Evolutionary conservation across 2,113 vertebrate genomes (phyloP).

Genomic region (Coreoperca whiteheadi): DNA sequence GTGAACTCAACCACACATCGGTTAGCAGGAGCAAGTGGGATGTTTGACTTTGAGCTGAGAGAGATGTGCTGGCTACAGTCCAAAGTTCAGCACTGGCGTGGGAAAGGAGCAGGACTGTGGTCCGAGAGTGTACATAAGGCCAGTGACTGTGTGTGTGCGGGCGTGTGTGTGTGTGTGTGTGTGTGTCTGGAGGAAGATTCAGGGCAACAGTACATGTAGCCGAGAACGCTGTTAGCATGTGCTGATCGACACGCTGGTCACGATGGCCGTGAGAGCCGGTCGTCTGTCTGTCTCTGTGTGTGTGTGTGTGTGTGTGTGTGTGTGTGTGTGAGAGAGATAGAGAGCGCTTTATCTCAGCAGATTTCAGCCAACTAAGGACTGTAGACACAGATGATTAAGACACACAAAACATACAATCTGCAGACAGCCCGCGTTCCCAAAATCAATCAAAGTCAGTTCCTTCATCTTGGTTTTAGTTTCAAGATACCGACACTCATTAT

Average conservation of each 20-base stretch:
- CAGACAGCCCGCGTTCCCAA: no score
- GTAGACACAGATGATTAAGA: constrained; percentile 19
- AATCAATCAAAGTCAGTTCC: no score
- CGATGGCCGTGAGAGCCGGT: constrained; percentile 64
- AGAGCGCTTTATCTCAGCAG: constrained; percentile 62
- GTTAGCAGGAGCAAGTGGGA: constrained; percentile 26
- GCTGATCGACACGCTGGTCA: constrained; percentile 71
- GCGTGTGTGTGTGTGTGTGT: constrained; percentile 28
- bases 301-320: constrained; percentile 23
- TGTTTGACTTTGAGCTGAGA: constrained; percentile 57
- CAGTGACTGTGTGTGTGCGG: constrained; percentile 52
- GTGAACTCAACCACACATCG: background rate
- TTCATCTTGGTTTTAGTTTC: background rate
- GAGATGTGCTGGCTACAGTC: constrained; percentile 60
- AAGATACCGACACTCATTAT: background rate
- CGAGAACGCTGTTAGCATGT: constrained; percentile 50
- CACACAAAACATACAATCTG: background rate
- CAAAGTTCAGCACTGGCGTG: constrained; percentile 77
- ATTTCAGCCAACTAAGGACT: constrained; percentile 14
- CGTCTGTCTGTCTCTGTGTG: constrained; percentile 17
- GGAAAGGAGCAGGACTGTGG: constrained; percentile 74
- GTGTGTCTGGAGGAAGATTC: constrained; percentile 23
- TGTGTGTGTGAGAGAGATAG: constrained; percentile 27
- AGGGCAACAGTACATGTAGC: constrained; percentile 38
- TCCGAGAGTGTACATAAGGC: constrained; percentile 63